Evolutionary conservation across 2,113 vertebrate genomes (phyloP).

Genomic region (Picathartes gymnocephalus): DNA sequence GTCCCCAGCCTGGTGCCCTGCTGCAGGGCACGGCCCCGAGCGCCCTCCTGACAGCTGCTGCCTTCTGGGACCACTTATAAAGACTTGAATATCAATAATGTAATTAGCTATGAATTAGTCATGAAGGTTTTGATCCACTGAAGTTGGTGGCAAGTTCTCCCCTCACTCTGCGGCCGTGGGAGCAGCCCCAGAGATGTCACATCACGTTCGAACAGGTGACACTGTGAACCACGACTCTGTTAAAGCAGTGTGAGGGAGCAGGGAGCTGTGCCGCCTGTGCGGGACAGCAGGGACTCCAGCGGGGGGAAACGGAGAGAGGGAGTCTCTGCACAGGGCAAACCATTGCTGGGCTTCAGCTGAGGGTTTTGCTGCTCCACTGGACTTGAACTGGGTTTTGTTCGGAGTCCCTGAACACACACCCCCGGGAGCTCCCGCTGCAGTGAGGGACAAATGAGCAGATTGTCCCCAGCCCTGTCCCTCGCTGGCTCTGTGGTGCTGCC

Average conservation of each 20-base stretch:
- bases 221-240: conserved; percentile 18
- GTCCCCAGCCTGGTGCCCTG: neutral
- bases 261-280: neutral
- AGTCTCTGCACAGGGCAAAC: neutral
- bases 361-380: neutral
- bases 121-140: conserved; percentile 22
- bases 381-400: neutral
- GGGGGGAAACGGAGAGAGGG: neutral
- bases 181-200: neutral
- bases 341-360: neutral
- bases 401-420: neutral
- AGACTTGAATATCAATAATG: conserved; percentile 6
- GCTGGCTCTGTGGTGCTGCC: neutral
- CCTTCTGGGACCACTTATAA: neutral
- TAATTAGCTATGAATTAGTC: conserved; percentile 50
- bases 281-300: neutral
- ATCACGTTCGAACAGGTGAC: neutral
- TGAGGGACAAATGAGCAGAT: neutral
- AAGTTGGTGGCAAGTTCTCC: neutral
- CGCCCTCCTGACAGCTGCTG: neutral
- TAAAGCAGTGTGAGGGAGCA: neutral
- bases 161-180: neutral
- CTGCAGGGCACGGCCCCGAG: neutral
- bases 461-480: neutral
- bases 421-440: too few species aligned